Evolutionary conservation across 1,140 invertebrate genomes (phyloP).

Genomic region (Heterodera schachtii): DNA sequence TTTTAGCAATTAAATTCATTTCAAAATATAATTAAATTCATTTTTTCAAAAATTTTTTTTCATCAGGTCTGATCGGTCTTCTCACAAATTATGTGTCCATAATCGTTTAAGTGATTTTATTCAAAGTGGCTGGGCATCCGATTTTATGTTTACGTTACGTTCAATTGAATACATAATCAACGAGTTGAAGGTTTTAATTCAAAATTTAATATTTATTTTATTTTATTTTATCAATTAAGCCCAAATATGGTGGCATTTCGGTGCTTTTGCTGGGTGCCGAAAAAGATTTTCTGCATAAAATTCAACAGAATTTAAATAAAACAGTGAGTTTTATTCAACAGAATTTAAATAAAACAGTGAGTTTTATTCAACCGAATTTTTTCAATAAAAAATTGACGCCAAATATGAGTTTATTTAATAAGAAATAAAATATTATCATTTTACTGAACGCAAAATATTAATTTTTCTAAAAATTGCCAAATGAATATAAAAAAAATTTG

Average conservation of each 20-base stretch:
- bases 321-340: background rate
- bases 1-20: no score
- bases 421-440: no score
- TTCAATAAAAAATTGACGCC: no score
- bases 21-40: no score
- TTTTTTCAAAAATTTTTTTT: background rate
- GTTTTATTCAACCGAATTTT: background rate
- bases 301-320: background rate
- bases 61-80: background rate
- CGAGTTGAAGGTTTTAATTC: slow-evolving; percentile 18
- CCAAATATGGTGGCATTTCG: background rate
- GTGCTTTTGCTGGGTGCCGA: slow-evolving; percentile 19
- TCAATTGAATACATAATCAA: slow-evolving; percentile 10
- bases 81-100: slow-evolving; percentile 25
- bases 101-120: slow-evolving; percentile 24
- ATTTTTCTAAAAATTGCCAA: no score
- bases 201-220: background rate
- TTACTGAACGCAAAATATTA: no score
- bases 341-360: background rate
- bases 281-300: background rate
- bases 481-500: no score
- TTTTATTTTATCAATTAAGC: background rate
- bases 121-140: background rate
- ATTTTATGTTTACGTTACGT: background rate
- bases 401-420: no score